Evolutionary conservation across 2,888 invertebrate genomes (phyloP).

Genomic region (Drosophila multiciliata): DNA sequence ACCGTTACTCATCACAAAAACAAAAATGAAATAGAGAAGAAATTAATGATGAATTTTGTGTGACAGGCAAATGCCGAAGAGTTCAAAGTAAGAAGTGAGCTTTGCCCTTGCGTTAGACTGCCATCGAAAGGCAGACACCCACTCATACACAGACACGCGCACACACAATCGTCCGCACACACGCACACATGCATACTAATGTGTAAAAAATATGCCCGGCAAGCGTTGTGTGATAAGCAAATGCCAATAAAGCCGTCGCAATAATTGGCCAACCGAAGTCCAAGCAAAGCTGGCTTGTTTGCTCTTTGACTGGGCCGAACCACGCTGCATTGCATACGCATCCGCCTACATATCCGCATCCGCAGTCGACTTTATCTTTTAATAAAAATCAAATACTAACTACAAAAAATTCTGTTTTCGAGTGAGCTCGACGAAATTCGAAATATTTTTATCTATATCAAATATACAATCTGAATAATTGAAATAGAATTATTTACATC

Average conservation of each 20-base stretch:
- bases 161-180: neutral
- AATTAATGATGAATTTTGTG: neutral
- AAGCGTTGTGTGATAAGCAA: neutral
- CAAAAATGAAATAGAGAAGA: constrained; percentile 12
- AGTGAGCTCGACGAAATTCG: neutral
- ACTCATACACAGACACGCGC: neutral
- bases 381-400: neutral
- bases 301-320: constrained; percentile 21
- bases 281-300: neutral
- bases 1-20: constrained; percentile 56
- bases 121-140: neutral
- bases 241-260: neutral
- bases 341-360: constrained; percentile 8
- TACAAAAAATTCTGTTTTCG: neutral
- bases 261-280: neutral
- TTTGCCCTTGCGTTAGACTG: constrained; percentile 16
- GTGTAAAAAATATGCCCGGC: neutral
- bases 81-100: neutral
- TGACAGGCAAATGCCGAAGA: neutral
- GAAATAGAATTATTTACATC: neutral
- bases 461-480: neutral
- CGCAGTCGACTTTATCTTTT: neutral
- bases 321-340: constrained; percentile 18
- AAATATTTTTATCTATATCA: neutral
- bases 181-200: neutral